Evolutionary conservation across 37 sponge, comb jelly and placozoan genomes (phyloP).

Genomic region (Cladorhizidae sp.): DNA sequence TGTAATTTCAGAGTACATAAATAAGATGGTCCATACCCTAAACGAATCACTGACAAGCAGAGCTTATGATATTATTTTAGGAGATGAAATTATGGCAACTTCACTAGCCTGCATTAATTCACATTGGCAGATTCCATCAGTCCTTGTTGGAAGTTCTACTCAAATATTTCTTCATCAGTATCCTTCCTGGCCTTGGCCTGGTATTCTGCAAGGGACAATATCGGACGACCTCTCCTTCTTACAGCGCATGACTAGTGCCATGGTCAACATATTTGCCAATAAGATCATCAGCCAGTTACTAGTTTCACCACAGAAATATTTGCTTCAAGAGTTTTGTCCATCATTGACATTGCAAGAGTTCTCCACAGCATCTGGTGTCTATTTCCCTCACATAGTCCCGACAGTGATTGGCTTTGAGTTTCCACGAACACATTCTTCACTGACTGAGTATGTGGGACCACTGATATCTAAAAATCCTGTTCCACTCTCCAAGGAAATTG

Average conservation of each 20-base stretch:
- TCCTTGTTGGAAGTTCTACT: background rate
- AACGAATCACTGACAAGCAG: background rate
- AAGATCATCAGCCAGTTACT: background rate
- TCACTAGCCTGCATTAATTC: conserved; percentile 1
- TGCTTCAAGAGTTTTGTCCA: background rate
- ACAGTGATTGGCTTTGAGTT: conserved; percentile 58
- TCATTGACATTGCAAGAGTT: background rate
- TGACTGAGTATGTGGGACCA: conserved; percentile 50
- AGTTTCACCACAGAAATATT: background rate
- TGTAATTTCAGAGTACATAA: background rate
- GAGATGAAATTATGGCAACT: background rate
- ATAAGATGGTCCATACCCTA: background rate
- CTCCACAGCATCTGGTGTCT: background rate
- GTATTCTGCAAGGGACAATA: background rate
- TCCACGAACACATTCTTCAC: conserved; percentile 29
- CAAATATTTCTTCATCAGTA: background rate
- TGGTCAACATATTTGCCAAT: background rate
- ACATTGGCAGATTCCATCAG: background rate
- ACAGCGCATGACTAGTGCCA: background rate
- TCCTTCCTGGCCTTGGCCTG: conserved; percentile 17
- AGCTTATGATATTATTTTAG: conserved; percentile 2
- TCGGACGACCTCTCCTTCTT: conserved; percentile 13
- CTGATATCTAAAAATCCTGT: conserved; percentile 11
- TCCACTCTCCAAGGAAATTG: conserved; percentile 15
- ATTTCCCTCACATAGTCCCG: conserved; percentile 18